A percentile compares a stretch with the other conserved stretches of the same genome.
Conservation (phyloP, 2,888 invertebrate genomes). For the Sthenelais limicola region DNA sequence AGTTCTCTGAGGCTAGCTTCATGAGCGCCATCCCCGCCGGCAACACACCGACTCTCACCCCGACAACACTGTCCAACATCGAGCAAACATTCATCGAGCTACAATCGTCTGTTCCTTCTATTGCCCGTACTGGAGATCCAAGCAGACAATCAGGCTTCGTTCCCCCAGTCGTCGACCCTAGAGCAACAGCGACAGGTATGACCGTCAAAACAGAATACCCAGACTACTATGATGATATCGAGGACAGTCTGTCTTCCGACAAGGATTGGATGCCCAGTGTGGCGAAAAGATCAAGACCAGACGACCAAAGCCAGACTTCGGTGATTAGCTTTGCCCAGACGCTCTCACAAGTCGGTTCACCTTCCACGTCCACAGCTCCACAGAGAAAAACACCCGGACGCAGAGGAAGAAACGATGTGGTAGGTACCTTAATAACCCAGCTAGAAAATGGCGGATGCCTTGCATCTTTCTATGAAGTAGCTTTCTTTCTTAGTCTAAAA, state of each 20-base stretch:
- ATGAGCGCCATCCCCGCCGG: slow-evolving; percentile 85
- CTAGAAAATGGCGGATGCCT: too few species aligned
- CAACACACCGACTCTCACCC: slow-evolving; percentile 94
- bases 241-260: slow-evolving; percentile 5
- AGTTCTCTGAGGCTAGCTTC: slow-evolving; percentile 27
- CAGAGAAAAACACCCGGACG: slow-evolving; percentile 29
- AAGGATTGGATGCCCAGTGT: slow-evolving; percentile 36
- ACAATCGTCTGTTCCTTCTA: slow-evolving; percentile 78
- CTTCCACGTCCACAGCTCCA: background rate
- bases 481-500: too few species aligned
- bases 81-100: slow-evolving; percentile 93
- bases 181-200: background rate
- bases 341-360: too few species aligned
- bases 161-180: slow-evolving; percentile 78
- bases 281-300: slow-evolving; percentile 22
- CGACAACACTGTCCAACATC: slow-evolving; percentile 90
- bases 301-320: background rate
- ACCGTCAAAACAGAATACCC: slow-evolving; percentile 30
- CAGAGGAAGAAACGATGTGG: slow-evolving; percentile 6
- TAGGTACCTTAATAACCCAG: too few species aligned
- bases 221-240: background rate
- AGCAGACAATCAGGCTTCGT: slow-evolving; percentile 89
- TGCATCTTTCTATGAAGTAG: too few species aligned
- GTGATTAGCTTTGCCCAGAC: slow-evolving; percentile 2
- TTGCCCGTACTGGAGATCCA: slow-evolving; percentile 10